Evolutionary conservation across 2,888 invertebrate genomes (phyloP), one percentile per base, ranked within the genome.

Genomic region (Sericinus montela): DNA sequence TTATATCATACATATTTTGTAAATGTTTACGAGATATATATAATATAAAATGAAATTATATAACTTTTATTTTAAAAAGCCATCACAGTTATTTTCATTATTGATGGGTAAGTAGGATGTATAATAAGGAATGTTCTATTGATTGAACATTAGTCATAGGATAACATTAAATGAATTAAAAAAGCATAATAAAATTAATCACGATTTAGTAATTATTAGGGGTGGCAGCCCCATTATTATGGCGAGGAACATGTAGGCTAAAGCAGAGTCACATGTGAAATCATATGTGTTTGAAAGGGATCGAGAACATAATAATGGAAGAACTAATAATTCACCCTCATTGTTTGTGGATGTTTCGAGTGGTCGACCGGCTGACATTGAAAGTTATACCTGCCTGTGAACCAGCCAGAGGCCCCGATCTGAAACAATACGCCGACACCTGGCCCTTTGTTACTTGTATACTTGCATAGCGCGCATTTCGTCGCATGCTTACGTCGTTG

Each of bases 321-420:
- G 51, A 57, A 59, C 55, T 60, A 55, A 67, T 76, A 79, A 92
- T 94, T 93, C 94, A 98, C 98, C 93, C 96, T 93, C 89, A 97
- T 90, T 73, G 97, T 95, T 91, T 94, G 93, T 80, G 96, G 95
- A 91, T 94, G 93, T 90, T 94, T 94, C 83, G 96, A 95, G 92
- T 97, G 96, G 92, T 98, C 97, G 86, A 98, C 97, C 73, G 97
- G 97, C 91, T 98, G 97, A 92, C 98, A 98, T 84, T 94, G 94
- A 90, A 95, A 94, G 91, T 94, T 97, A 93, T 98, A 98, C 84
- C 95, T 95, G 82, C 96, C 96, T 82, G 95, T 95, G 90, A 97
- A 93, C 98, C 98, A 98, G 84, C 98, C 98, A 79, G 94, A 93
- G 90, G 93, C 91, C 84, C 93, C 93, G 90, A 96, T 94, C 96